Conservation (phyloP, 2,113 vertebrate species). For the Erythrocercus mccallii region DNA sequence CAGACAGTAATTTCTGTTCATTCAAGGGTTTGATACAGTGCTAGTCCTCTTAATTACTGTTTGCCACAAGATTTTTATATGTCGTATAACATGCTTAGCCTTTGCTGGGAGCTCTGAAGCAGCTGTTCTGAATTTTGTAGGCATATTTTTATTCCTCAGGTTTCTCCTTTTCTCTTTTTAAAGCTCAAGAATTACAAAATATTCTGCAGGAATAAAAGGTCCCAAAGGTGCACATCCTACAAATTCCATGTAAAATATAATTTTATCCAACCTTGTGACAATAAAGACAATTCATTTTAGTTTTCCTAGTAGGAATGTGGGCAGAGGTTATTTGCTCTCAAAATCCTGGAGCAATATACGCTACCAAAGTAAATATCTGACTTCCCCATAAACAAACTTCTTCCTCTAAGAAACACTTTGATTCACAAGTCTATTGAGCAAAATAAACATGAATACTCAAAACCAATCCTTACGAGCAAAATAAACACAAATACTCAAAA, state of each 20-base stretch:
- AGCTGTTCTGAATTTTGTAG: neutral
- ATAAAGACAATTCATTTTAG: rapidly evolving
- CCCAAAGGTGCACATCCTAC: neutral
- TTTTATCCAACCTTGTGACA: neutral
- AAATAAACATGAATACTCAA: neutral
- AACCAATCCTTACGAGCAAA: neutral
- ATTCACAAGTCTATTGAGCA: neutral
- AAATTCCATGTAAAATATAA: neutral
- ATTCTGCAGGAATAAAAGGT: neutral
- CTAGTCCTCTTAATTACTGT: neutral
- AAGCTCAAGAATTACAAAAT: neutral
- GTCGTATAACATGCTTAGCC: neutral
- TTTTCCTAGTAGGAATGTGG: neutral
- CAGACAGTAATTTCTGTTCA: neutral
- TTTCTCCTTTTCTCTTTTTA: neutral
- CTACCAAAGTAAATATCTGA: neutral
- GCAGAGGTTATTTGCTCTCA: neutral
- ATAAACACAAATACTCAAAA: neutral
- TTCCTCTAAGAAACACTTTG: neutral
- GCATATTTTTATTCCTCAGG: neutral
- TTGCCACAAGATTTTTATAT: neutral
- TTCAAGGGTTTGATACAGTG: neutral
- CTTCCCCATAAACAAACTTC: neutral
- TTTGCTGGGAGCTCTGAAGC: neutral
- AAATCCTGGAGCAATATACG: neutral